Evolutionary conservation across 2,113 vertebrate genomes (phyloP), one percentile per base, ranked within the genome.

Genomic region (Paralichthys olivaceus): DNA sequence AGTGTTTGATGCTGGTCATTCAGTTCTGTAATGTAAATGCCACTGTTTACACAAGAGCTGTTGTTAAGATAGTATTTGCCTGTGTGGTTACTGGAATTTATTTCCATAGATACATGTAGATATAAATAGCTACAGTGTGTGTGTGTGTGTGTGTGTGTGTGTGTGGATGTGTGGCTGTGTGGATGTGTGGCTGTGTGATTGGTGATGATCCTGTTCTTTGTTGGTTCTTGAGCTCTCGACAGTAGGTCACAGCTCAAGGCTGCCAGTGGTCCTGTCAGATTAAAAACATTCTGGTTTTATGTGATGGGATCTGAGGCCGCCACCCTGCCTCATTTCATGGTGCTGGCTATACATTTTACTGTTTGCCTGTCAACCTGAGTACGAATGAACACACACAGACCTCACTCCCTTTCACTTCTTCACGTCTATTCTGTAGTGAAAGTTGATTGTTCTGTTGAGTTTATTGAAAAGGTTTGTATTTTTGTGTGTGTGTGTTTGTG

Each of bases 161-260:
- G 34, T 29, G 67, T 40, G 25, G 3, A 25, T 9, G 19, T 55
- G 43, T 29, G 23, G 40, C 19, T 62, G 68, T 61, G 28, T 22
- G n/a, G n/a, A n/a, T 13, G 7, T 61, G 29, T 32, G 40, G 58
- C 2, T 51, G 34, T 20, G 58, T 29, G 66, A 55, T 40, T 29
- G 26, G 15, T 72, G 32, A 56, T 58, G 34, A 64, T 80, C 60
- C 72, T 57, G 66, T 51, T 84, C 69, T 68, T 28, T 81, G 77
- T 80, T 83, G 74, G 84, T 90, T 84, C 77, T 71, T 85, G 40
- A 69, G 64, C 59, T 70, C 75, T 72, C 73, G 47, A 79, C 70
- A 74, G 59, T 20, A 71, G 87, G 81, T 85, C 81, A 79, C 62
- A 78, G 83, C 75, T 90, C 86, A 88, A 87, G 89, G 83, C 68